Evolutionary conservation across 2,888 invertebrate species (phyloP).

Genomic region (Mamestra brassicae): DNA sequence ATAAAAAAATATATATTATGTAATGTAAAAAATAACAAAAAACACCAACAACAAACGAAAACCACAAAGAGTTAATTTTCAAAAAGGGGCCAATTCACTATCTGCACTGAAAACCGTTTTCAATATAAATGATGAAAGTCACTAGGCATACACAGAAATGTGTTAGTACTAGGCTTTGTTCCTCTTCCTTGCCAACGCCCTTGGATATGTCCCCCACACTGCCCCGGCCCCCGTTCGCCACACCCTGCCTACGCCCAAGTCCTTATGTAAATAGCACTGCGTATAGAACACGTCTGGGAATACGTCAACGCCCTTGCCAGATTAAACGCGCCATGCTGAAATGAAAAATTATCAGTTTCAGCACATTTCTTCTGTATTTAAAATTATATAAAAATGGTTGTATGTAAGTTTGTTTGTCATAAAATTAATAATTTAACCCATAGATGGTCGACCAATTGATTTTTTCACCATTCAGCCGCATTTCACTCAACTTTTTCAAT

Average conservation of each 20-base stretch:
- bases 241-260: constrained; percentile 58
- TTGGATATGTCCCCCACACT: constrained; percentile 45
- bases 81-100: constrained; percentile 1
- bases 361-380: background rate
- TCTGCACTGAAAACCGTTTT: constrained; percentile 2
- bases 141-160: constrained; percentile 14
- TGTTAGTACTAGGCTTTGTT: constrained; percentile 40
- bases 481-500: background rate
- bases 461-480: background rate
- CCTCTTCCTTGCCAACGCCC: constrained; percentile 48
- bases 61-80: background rate
- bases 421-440: background rate
- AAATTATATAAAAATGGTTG: background rate
- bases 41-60: constrained; percentile 2
- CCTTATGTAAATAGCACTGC: constrained; percentile 48
- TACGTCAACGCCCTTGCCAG: constrained; percentile 64
- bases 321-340: constrained; percentile 15
- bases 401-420: background rate
- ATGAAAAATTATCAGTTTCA: constrained; percentile 2
- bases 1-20: background rate
- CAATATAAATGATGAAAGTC: background rate
- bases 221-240: constrained; percentile 37
- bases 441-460: background rate
- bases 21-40: background rate
- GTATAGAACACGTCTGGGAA: constrained; percentile 50